phyloP scores from a whole-genome alignment of 2,888 invertebrate species.

The Lithophane ornitopus region DNA sequence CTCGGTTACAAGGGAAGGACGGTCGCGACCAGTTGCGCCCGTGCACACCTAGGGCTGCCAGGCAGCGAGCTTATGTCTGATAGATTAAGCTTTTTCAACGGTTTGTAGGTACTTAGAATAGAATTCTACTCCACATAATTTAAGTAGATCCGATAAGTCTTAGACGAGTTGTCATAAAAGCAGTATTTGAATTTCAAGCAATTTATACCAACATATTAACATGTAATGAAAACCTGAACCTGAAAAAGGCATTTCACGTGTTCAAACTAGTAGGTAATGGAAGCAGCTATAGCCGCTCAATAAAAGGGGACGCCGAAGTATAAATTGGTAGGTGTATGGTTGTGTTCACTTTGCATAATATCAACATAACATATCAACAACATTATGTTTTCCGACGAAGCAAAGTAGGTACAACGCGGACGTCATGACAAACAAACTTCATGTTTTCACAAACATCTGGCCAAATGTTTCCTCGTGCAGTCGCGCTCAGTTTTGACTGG shows the following conservation, averaged over 20 bases:
- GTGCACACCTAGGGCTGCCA: slow-evolving; percentile 58
- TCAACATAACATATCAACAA: slow-evolving; percentile 44
- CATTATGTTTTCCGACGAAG: slow-evolving; percentile 26
- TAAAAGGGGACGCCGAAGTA: slow-evolving; percentile 2
- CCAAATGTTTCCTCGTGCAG: slow-evolving; percentile 11
- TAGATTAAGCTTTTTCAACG: slow-evolving; percentile 20
- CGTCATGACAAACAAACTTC: slow-evolving; percentile 28
- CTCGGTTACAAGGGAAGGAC: slow-evolving; percentile 84
- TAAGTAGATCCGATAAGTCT: slow-evolving; percentile 18
- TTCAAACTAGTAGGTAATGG: not conserved
- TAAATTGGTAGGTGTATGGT: not conserved
- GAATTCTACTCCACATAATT: not conserved
- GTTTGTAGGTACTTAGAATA: not conserved
- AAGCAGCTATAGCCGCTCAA: not conserved
- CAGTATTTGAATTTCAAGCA: not conserved
- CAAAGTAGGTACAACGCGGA: slow-evolving; percentile 20
- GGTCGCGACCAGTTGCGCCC: slow-evolving; percentile 71
- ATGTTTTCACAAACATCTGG: slow-evolving; percentile 37
- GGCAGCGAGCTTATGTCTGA: slow-evolving; percentile 24
- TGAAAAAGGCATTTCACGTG: not conserved
- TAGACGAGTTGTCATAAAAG: not conserved
- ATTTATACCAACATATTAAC: not conserved
- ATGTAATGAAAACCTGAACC: not conserved
- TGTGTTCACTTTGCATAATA: slow-evolving; percentile 19
- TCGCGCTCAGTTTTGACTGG: slow-evolving; percentile 3